Base-by-base conservation (phyloP, 2,888 invertebrate genomes). In the Synanthedon formicaeformis region DNA sequence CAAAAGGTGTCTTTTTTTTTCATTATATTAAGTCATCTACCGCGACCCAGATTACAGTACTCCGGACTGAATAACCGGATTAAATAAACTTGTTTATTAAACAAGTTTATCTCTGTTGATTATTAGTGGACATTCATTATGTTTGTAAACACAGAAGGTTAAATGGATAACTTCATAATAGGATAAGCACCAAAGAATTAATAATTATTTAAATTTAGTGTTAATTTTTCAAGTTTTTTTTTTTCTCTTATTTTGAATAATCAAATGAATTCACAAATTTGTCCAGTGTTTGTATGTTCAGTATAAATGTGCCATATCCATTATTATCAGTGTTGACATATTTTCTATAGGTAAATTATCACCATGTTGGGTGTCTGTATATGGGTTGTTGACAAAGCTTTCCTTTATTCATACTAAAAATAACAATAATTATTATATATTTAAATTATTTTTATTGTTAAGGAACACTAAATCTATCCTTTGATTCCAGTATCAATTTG, bases 401-500 rank as follows among this genome's bases (percentile, higher is more conserved):
- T 73, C 70, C 69, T 69, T 65, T 71, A 64, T 74, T 74, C 62
- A 66, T 69, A 73, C 68, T 71, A 71, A 73, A 75, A 69, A 57
- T 58, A 57, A 60, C 55, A 53, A 60, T 56, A 52, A 61, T 64
- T 60, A 66, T 66, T 64, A 66, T 73, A 67, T 71, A 69, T 71
- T 73, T 77, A 69, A 70, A 74, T 71, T 71, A 73, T 70, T 65
- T 75, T 72, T 75, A 81, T 68, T 72, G 64, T 75, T 78, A 78
- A 74, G 71, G 61, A 62, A 67, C 67, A 68, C 69, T 78, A 70
- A 73, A 78, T 78, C 71, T 78, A 76, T 76, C 78, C 80, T 76
- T 69, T 76, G 76, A 86, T 86, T 85, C 85, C 83, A 85, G 71
- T 81, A 79, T 76, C 66, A 62, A 80, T 81, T 84, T 85, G 72